Conservation (phyloP, 37 sponge, comb jelly and placozoan species). For the Oscarella lobularis region DNA sequence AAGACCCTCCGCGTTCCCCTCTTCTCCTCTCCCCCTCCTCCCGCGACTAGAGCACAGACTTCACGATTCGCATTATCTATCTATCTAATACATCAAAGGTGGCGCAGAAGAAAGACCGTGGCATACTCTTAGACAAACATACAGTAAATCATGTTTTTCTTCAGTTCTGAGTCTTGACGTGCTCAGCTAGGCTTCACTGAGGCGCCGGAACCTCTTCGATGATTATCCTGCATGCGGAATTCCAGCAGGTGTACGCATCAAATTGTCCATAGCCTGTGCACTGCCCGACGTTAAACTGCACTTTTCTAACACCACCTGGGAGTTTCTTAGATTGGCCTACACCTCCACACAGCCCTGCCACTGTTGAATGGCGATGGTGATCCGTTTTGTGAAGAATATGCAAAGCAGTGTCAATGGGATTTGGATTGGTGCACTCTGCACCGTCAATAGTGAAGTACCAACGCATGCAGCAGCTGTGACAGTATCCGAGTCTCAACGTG, state of each 20-base stretch:
- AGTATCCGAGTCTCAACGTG: neutral
- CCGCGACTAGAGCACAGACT: too few relatives aligned
- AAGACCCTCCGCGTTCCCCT: too few relatives aligned
- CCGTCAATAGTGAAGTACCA: slow-evolving; percentile 5
- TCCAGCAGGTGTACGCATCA: slow-evolving; percentile 1
- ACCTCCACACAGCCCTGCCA: neutral
- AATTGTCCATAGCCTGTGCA: neutral
- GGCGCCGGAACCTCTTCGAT: slow-evolving; percentile 6
- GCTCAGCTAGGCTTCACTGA: too few relatives aligned
- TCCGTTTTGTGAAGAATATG: neutral
- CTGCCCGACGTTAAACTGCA: neutral
- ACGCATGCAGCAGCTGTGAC: neutral
- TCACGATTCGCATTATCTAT: too few relatives aligned
- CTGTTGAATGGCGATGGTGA: neutral
- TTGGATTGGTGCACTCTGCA: neutral
- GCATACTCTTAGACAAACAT: too few relatives aligned
- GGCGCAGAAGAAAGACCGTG: too few relatives aligned
- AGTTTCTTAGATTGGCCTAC: neutral
- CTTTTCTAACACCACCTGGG: neutral
- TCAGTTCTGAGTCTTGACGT: too few relatives aligned
- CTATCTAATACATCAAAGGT: too few relatives aligned
- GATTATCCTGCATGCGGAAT: neutral
- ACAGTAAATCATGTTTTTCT: too few relatives aligned
- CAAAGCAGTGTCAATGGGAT: neutral
- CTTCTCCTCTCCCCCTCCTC: too few relatives aligned